Percentiles rank a stretch among this genome's conserved stretches.
Conservation (phyloP, 2,888 invertebrate genomes). For the Xanthorhoe designata region DNA sequence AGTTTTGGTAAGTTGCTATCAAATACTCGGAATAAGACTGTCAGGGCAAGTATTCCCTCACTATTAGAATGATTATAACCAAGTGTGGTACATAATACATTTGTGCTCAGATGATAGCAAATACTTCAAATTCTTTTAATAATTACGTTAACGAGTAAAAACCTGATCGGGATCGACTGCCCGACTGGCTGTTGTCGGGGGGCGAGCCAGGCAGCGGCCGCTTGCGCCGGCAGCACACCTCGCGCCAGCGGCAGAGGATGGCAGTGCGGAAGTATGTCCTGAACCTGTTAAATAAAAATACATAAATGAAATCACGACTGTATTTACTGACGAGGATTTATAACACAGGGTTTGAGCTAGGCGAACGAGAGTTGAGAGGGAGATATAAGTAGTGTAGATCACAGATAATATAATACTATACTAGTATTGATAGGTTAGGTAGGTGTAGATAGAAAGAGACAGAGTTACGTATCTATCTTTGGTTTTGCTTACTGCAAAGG, state of each 20-base stretch:
- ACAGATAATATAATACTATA: no score
- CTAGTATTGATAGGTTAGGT: no score
- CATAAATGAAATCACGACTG: not conserved
- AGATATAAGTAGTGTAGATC: no score
- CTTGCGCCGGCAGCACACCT: conserved; percentile 67
- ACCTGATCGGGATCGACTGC: conserved; percentile 86
- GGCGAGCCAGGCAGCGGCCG: conserved; percentile 79
- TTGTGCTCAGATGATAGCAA: conserved; percentile 59
- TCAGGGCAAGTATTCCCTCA: not conserved
- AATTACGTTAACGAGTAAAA: conserved; percentile 87
- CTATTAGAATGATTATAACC: not conserved
- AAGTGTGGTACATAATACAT: not conserved
- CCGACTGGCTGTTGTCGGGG: conserved; percentile 83
- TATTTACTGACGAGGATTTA: no score
- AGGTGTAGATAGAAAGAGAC: no score
- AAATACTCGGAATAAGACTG: no score
- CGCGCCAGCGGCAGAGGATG: conserved; percentile 87
- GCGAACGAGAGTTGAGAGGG: no score
- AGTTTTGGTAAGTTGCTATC: no score
- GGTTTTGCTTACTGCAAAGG: no score
- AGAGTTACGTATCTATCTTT: no score
- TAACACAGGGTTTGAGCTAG: no score
- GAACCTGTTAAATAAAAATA: conserved; percentile 81
- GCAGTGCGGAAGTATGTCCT: conserved; percentile 89
- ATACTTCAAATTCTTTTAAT: conserved; percentile 68